phyloP scores from a whole-genome alignment of 2,797 vertebrate species.

The Natrix natrix region DNA sequence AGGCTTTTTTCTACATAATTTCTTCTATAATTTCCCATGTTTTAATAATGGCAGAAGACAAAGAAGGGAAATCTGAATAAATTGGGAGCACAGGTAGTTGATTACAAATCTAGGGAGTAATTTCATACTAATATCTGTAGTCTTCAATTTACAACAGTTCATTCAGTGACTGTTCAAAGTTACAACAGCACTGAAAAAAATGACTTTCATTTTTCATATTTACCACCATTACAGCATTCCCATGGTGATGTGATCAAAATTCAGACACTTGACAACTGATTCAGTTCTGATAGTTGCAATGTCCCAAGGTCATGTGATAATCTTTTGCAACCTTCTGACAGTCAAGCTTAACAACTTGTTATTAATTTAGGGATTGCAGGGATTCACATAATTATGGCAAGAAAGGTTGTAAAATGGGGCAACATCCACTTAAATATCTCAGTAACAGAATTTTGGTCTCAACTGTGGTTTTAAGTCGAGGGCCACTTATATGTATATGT shows the following conservation, averaged over 20 bases:
- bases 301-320: neutral
- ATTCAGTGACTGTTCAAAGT: neutral
- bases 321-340: neutral
- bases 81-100: neutral
- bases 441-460: neutral
- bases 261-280: neutral
- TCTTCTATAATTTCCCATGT: neutral
- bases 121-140: neutral
- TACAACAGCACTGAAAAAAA: neutral
- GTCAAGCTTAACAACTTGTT: neutral
- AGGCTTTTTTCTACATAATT: too few relatives aligned
- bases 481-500: neutral
- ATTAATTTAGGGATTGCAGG: neutral
- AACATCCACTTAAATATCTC: neutral
- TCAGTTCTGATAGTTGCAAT: neutral
- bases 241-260: neutral
- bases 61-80: neutral
- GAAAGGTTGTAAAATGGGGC: neutral
- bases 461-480: neutral
- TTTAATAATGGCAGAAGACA: neutral
- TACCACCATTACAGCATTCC: neutral
- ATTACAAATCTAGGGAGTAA: neutral
- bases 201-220: neutral
- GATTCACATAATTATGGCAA: neutral
- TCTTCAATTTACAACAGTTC: neutral